Conservation (phyloP, 2,888 invertebrate species). For the Ligdia adustata region DNA sequence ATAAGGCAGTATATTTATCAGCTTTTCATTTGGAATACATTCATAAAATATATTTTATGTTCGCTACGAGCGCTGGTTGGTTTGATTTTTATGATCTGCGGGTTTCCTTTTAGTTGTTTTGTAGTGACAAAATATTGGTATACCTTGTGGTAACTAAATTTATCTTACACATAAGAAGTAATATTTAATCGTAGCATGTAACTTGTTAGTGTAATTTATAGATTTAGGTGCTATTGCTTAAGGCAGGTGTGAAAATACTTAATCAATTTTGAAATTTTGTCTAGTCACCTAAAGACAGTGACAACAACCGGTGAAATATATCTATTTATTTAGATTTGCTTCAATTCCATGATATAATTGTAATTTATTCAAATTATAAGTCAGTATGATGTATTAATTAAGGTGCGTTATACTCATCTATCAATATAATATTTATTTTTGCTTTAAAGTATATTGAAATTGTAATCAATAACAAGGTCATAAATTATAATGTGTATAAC, state of each 20-base stretch:
- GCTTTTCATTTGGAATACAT: constrained; percentile 34
- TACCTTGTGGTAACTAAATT: constrained; percentile 12
- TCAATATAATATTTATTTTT: too few species aligned
- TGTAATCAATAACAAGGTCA: too few species aligned
- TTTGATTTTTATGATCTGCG: constrained; percentile 5
- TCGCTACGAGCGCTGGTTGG: constrained; percentile 16
- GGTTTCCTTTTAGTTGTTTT: constrained; percentile 11
- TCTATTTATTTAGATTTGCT: constrained; percentile 26
- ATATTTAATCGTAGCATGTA: constrained; percentile 35
- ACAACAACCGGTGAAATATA: constrained; percentile 29
- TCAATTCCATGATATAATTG: constrained; percentile 22
- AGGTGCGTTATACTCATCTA: neutral
- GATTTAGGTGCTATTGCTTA: constrained; percentile 41
- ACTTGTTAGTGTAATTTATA: constrained; percentile 39
- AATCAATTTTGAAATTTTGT: constrained; percentile 35
- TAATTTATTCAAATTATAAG: constrained; percentile 26
- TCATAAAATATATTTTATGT: constrained; percentile 6
- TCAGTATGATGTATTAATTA: constrained; percentile 21
- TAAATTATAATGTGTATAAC: too few species aligned
- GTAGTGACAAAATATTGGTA: constrained; percentile 10
- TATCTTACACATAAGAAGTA: constrained; percentile 20
- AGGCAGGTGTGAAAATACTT: constrained; percentile 30
- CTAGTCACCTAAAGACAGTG: constrained; percentile 36
- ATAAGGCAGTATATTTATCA: constrained; percentile 66
- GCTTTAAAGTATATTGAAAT: too few species aligned